phyloP scores from a whole-genome alignment of 2,888 invertebrate species.

The Catocala fraxini region DNA sequence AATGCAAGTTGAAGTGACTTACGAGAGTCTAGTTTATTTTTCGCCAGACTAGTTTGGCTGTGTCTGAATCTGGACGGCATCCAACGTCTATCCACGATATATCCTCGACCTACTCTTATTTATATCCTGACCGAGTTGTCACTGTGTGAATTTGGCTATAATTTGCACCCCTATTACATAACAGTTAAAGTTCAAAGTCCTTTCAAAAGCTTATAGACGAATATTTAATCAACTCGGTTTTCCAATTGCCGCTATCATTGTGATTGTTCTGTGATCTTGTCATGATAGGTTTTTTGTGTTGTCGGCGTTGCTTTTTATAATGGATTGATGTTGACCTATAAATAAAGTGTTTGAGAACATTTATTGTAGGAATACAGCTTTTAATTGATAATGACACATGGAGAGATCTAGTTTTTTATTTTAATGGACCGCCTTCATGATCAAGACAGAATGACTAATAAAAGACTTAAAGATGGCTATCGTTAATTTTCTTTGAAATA shows the following conservation, averaged over 20 bases:
- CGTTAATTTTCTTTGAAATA: too few species aligned
- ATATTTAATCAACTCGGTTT: conserved; percentile 27
- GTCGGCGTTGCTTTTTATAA: conserved; percentile 18
- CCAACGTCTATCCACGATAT: conserved; percentile 53
- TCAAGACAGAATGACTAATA: too few species aligned
- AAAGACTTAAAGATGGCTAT: too few species aligned
- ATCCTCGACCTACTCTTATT: conserved; percentile 56
- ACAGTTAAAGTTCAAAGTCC: conserved; percentile 23
- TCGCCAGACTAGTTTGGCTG: conserved; percentile 28
- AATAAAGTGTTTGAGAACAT: conserved; percentile 23
- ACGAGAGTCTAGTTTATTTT: conserved; percentile 29
- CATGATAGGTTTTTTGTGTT: conserved; percentile 24
- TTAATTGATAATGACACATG: conserved; percentile 34
- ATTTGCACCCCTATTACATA: conserved; percentile 21
- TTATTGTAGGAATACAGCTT: conserved; percentile 32
- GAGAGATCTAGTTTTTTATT: conserved; percentile 13
- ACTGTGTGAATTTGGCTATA: conserved; percentile 32
- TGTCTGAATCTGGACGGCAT: conserved; percentile 53
- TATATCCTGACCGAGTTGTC: conserved; percentile 53
- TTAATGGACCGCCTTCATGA: not conserved
- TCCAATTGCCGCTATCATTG: conserved; percentile 36
- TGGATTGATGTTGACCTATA: conserved; percentile 29
- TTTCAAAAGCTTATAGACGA: conserved; percentile 12
- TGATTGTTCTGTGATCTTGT: conserved; percentile 41
- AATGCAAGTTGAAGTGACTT: conserved; percentile 32